phyloP scores from a whole-genome alignment of 64 coral and sea anemone genomes.

The Cladopsammia gracilis region DNA sequence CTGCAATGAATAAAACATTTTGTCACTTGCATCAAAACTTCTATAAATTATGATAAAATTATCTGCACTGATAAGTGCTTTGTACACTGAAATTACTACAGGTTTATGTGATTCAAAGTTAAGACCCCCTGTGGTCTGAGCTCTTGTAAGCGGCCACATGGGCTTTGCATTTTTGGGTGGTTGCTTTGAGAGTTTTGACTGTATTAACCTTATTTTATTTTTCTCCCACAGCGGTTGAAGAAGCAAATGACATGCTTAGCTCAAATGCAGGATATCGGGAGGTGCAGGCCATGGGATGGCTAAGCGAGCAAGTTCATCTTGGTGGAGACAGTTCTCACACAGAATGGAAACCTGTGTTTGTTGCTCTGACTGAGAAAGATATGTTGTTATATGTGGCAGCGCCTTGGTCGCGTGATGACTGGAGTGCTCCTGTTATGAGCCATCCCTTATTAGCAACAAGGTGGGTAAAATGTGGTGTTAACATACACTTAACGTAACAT shows the following conservation, averaged over 20 bases:
- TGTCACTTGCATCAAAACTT: too few species aligned
- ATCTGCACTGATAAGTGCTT: too few species aligned
- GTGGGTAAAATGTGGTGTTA: slow-evolving; percentile 10
- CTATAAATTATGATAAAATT: too few species aligned
- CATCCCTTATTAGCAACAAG: slow-evolving; percentile 95
- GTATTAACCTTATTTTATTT: not conserved
- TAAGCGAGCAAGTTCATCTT: slow-evolving; percentile 98
- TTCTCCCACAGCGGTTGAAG: slow-evolving; percentile 82
- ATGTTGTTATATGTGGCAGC: slow-evolving; percentile 96
- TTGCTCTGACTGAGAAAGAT: slow-evolving; percentile 98
- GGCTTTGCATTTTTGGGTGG: too few species aligned
- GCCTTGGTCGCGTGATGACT: slow-evolving; percentile 94
- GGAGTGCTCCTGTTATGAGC: slow-evolving; percentile 94
- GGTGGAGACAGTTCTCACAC: slow-evolving; percentile 88
- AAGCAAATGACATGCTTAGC: slow-evolving; percentile 98
- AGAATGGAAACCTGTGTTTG: slow-evolving; percentile 98
- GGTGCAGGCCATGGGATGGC: slow-evolving; percentile 94
- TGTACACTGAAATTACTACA: too few species aligned
- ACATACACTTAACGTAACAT: not conserved
- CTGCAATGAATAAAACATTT: too few species aligned
- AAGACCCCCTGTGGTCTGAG: too few species aligned
- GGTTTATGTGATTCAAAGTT: too few species aligned
- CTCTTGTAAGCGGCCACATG: too few species aligned
- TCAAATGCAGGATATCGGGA: slow-evolving; percentile 88
- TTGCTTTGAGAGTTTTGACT: too few species aligned